Conservation (phyloP, 2,113 vertebrate species). For the Oncorhynchus keta region DNA sequence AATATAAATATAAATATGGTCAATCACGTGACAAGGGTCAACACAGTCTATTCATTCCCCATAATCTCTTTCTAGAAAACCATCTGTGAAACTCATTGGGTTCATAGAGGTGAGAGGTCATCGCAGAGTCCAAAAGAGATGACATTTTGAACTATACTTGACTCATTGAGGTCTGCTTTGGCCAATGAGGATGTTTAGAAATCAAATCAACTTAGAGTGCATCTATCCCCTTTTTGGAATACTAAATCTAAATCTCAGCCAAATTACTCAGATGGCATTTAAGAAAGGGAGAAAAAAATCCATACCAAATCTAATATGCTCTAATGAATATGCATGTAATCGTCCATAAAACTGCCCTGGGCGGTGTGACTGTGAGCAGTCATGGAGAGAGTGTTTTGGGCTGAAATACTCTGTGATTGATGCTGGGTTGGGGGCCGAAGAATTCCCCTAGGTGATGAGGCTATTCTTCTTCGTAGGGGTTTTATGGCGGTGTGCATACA, state of each 20-base stretch:
- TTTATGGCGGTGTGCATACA: too few relatives aligned
- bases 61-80: background rate
- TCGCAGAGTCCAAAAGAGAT: constrained; percentile 9
- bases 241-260: constrained; percentile 22
- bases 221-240: background rate
- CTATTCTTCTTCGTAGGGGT: too few relatives aligned
- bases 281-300: constrained; percentile 23
- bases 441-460: background rate
- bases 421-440: background rate
- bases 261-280: constrained; percentile 29
- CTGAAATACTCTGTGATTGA: background rate
- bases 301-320: constrained; percentile 32
- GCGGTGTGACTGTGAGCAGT: constrained; percentile 9
- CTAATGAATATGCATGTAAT: constrained; percentile 50
- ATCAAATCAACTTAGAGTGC: constrained; percentile 16
- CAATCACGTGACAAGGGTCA: background rate
- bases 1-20: background rate
- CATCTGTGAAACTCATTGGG: background rate
- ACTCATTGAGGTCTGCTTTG: constrained; percentile 5
- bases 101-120: constrained; percentile 1
- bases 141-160: constrained; percentile 22
- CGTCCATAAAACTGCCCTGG: constrained; percentile 19
- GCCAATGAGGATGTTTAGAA: constrained; percentile 16
- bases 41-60: background rate
- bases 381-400: background rate